phyloP scores from a whole-genome alignment of 2,888 invertebrate species.

The Exephanes ischioxanthus region DNA sequence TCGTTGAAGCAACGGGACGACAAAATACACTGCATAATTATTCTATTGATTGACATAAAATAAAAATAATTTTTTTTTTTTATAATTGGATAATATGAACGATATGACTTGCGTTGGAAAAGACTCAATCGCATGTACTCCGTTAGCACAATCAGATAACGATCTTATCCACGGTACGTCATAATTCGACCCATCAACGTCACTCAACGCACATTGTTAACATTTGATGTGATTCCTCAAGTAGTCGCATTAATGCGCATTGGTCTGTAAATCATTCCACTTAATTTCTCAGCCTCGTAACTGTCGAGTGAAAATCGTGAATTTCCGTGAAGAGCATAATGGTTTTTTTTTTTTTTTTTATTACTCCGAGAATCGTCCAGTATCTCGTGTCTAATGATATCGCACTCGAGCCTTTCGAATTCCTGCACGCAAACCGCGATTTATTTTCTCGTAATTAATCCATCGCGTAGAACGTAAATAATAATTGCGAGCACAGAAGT shows the following conservation, averaged over 20 bases:
- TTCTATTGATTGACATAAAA: no score
- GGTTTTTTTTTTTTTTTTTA: slow-evolving; percentile 26
- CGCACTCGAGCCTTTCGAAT: slow-evolving; percentile 39
- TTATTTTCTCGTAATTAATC: slow-evolving; percentile 36
- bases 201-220: slow-evolving; percentile 22
- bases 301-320: slow-evolving; percentile 27
- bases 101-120: background rate
- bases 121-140: background rate
- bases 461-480: no score
- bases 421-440: slow-evolving; percentile 39
- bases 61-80: no score
- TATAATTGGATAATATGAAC: background rate
- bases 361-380: slow-evolving; percentile 35
- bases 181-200: slow-evolving; percentile 21
- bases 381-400: slow-evolving; percentile 39
- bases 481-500: no score
- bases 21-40: no score
- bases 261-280: slow-evolving; percentile 16
- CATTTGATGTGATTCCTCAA: slow-evolving; percentile 30
- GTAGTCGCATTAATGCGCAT: slow-evolving; percentile 11
- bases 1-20: no score
- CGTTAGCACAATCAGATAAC: background rate
- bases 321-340: slow-evolving; percentile 48
- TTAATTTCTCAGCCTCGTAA: slow-evolving; percentile 25
- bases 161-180: background rate